These are phyloP conservation scores for Leucosticte australis DNA, from an alignment of 2,113 vertebrate species.

Conservation along the genomic window DNA sequence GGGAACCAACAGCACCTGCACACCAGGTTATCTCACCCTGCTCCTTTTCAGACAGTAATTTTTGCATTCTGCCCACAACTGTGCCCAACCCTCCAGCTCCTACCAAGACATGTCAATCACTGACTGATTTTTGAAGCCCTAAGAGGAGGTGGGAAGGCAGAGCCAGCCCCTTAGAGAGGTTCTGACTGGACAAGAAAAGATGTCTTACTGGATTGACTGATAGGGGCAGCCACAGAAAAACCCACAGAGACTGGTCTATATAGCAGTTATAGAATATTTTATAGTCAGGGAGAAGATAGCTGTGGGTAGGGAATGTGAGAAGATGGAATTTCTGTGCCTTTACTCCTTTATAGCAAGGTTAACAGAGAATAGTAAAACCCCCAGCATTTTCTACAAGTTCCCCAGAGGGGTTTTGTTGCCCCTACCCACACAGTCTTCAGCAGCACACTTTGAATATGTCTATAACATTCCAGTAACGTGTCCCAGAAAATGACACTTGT, in stretches of 20 bases:
- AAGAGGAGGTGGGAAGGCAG: background rate
- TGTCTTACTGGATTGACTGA: background rate
- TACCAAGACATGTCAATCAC: background rate
- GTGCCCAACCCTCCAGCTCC: background rate
- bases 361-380: background rate
- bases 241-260: background rate
- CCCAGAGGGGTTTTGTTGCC: background rate
- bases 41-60: background rate
- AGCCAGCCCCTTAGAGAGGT: background rate
- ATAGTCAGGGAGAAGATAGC: background rate
- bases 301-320: background rate
- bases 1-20: background rate
- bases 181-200: fast-evolving
- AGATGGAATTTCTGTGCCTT: background rate
- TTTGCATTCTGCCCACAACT: background rate
- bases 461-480: background rate
- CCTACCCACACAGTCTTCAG: background rate
- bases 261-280: background rate
- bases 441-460: background rate
- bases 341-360: background rate
- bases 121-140: background rate
- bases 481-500: background rate
- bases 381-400: background rate
- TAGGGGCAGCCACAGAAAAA: background rate
- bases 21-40: background rate